Evolutionary conservation across 2,113 vertebrate genomes (phyloP).

Genomic region (Ailurus styani): DNA sequence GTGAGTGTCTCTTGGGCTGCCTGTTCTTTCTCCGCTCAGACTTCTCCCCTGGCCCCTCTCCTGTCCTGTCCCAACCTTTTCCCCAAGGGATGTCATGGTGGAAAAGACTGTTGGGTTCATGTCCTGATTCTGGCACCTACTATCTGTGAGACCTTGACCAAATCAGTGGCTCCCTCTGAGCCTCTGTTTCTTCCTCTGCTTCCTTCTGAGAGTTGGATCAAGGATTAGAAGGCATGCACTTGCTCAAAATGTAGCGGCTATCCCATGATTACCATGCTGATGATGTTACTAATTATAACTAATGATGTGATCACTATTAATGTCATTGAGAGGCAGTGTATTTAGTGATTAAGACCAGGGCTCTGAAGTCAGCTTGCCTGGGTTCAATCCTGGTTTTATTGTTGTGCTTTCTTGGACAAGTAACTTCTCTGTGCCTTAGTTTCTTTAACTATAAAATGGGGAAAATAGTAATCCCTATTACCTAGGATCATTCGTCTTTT

Average conservation of each 20-base stretch:
- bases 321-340: neutral
- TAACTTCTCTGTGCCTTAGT: neutral
- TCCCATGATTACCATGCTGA: neutral
- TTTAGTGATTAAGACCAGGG: no score
- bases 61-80: neutral
- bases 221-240: neutral
- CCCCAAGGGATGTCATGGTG: neutral
- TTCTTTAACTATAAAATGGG: neutral
- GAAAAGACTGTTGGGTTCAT: neutral
- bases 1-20: neutral
- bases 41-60: neutral
- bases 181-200: neutral
- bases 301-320: neutral
- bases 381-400: neutral
- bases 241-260: neutral
- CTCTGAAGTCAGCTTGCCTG: neutral
- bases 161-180: fast-evolving
- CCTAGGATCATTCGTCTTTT: no score
- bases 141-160: neutral
- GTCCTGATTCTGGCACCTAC: neutral
- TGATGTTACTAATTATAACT: neutral
- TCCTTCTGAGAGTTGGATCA: neutral
- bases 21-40: neutral
- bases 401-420: neutral
- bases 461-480: neutral